Base-by-base conservation (phyloP, 2,888 invertebrate genomes). In the Melanargia galathea region DNA sequence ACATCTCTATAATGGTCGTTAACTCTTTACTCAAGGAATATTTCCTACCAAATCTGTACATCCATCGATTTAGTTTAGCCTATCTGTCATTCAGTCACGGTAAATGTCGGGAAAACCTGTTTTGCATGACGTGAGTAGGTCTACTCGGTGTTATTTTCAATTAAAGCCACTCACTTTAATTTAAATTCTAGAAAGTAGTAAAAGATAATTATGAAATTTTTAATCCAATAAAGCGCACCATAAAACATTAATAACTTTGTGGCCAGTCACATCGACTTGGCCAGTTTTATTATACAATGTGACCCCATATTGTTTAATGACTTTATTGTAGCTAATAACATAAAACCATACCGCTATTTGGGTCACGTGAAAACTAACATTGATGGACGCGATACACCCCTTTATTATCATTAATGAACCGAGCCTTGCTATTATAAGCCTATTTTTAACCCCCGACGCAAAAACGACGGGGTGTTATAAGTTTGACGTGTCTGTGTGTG, bases 241-340 rank as follows among this genome's bases (percentile, higher is more conserved):
- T 62, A 62, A 60, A 59, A 62, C 51, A 55, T 56, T 62, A 65
- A 62, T 62, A 62, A 62, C 54, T 55, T 59, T 38, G 54, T 43
- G 40, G 40, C 33, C 33, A 18, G 7, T 18, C 55, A 51, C 52
- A 65, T 65, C 45, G 55, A 60, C 60, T 65, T 49, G 51, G 40
- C 52, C 57, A 60, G 56, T 60, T 57, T 62, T 65, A 67, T 56
- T 62, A 62, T 62, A 43, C 57, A 54, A 24, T 51, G 45, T 60
- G 62, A 56, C 54, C 60, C 54, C 45, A 64, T 65, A 67, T 64
- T 60, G 40, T 62, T 60, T 67, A 65, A 67, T 65, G 62, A 67
- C 64, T 64, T 67, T 67, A 67, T 67, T 67, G 62, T 60, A 52
- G 43, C 60, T 67, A 67, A 67, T 67, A 65, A 67, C 64, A 64